Percentiles rank a stretch among this genome's conserved stretches.
Conservation (phyloP, 2,113 vertebrate genomes). For the Grallaria varia region DNA sequence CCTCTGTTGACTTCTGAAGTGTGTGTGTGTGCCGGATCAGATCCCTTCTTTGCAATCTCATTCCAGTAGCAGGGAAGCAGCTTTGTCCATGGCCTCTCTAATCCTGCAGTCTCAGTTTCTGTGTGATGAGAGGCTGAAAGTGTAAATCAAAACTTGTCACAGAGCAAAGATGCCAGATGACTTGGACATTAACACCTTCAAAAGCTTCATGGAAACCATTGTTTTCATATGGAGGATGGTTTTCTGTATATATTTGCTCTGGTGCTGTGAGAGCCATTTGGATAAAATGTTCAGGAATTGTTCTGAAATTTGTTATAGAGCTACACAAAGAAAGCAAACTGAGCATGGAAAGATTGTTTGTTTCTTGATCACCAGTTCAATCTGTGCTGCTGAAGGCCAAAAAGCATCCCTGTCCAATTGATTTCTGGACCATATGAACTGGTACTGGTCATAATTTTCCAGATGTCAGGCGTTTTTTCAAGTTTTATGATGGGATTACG, state of each 20-base stretch:
- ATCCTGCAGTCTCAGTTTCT: background rate
- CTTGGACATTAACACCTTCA: background rate
- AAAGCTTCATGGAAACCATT: background rate
- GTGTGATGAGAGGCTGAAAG: background rate
- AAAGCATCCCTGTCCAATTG: background rate
- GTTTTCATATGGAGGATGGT: background rate
- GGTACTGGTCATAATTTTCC: background rate
- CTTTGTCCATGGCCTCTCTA: background rate
- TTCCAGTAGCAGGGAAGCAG: background rate
- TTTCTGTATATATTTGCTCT: background rate
- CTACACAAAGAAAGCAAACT: background rate
- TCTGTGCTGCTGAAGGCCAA: background rate
- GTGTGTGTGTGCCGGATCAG: rapidly evolving
- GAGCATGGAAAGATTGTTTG: background rate
- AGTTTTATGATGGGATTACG: slow-evolving; percentile 2
- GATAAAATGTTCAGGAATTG: background rate
- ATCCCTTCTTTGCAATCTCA: background rate
- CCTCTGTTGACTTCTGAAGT: background rate
- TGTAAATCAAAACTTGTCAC: background rate
- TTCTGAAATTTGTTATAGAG: background rate
- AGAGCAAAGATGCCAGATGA: background rate
- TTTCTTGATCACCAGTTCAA: background rate
- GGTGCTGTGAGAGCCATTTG: background rate
- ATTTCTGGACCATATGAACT: background rate
- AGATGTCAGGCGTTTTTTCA: background rate